Percentiles rank a stretch among this genome's conserved stretches.
Conservation (phyloP, 2,888 invertebrate species). For the Holacanthella duospinosa region DNA sequence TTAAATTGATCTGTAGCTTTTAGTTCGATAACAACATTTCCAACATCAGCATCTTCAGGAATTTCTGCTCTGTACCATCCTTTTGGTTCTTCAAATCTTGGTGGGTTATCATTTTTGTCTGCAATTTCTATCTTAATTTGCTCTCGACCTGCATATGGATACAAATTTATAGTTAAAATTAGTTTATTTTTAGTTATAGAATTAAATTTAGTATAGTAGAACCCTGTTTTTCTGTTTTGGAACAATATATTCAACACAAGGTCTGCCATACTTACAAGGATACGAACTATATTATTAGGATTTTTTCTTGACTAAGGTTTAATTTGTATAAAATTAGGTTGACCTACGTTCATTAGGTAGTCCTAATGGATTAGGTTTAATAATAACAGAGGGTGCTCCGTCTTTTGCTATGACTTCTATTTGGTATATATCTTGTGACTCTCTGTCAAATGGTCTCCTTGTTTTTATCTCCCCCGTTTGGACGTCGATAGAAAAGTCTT, state of each 20-base stretch:
- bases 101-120: slow-evolving; percentile 92
- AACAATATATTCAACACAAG: no score
- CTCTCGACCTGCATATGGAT: slow-evolving; percentile 54
- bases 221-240: no score
- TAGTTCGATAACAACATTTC: slow-evolving; percentile 74
- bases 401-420: slow-evolving; percentile 84
- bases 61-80: slow-evolving; percentile 40
- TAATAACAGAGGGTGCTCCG: slow-evolving; percentile 68
- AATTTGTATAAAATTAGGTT: no score
- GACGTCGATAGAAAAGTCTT: slow-evolving; percentile 70
- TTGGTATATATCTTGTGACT: slow-evolving; percentile 70
- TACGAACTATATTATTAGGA: no score
- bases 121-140: slow-evolving; percentile 82
- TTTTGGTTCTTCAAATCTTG: slow-evolving; percentile 58
- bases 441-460: slow-evolving; percentile 70
- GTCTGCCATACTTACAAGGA: no score
- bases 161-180: no score
- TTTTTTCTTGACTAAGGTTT: no score
- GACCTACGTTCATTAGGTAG: slow-evolving; percentile 62
- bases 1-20: slow-evolving; percentile 78
- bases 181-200: background rate
- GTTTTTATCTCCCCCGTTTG: slow-evolving; percentile 83
- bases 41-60: slow-evolving; percentile 69
- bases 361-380: slow-evolving; percentile 40
- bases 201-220: background rate